phyloP scores from a whole-genome alignment of 1,140 invertebrate genomes.

The Eumaeus atala region DNA sequence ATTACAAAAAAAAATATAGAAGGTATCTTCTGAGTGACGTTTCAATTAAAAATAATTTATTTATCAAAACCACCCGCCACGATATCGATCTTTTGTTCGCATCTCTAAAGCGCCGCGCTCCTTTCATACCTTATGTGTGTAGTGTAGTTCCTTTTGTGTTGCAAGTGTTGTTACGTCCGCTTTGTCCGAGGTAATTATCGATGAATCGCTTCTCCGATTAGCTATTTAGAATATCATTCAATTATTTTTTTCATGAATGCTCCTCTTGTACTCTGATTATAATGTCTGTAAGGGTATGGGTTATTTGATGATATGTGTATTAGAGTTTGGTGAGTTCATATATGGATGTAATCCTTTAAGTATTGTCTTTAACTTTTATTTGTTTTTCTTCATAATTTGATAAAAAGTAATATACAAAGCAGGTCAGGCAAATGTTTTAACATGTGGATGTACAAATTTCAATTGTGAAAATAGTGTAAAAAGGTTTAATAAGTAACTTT shows the following conservation, averaged over 20 bases:
- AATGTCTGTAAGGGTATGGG: background rate
- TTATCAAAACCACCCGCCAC: constrained; percentile 42
- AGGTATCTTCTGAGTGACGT: constrained; percentile 35
- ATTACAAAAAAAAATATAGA: constrained; percentile 24
- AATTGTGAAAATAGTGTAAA: no score
- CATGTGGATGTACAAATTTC: no score
- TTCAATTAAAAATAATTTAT: constrained; percentile 50
- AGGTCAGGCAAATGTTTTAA: no score
- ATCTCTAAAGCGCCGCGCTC: constrained; percentile 28
- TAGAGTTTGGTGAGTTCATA: background rate
- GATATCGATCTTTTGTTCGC: constrained; percentile 44
- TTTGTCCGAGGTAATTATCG: constrained; percentile 44
- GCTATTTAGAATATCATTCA: constrained; percentile 41
- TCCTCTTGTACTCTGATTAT: constrained; percentile 23
- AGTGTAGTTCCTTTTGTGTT: constrained; percentile 2
- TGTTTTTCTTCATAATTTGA: no score
- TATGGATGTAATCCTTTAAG: no score
- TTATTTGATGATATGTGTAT: no score
- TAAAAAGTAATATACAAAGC: no score
- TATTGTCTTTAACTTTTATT: no score
- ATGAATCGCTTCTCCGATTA: constrained; percentile 30
- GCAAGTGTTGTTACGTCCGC: constrained; percentile 36
- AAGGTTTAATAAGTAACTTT: no score
- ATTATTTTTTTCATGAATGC: constrained; percentile 37
- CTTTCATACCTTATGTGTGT: constrained; percentile 23